Conservation (phyloP, 2,888 invertebrate species). For the Drosophila neoperkinsi region DNA sequence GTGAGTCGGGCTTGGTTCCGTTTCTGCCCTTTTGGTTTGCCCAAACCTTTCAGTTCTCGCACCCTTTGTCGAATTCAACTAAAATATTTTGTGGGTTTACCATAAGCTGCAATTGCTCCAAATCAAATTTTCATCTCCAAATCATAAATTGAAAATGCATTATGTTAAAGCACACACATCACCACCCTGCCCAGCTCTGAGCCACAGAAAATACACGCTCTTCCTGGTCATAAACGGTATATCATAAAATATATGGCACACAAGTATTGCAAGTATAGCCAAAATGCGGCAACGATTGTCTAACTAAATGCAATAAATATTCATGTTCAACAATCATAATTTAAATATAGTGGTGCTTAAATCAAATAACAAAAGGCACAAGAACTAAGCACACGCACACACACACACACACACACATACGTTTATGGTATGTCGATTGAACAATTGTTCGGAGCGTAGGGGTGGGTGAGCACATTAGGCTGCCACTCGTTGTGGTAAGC, state of each 20-base stretch:
- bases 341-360: conserved; percentile 69
- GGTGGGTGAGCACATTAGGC: neutral
- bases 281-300: conserved; percentile 39
- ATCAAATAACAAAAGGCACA: conserved; percentile 63
- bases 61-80: too few species aligned
- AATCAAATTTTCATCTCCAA: conserved; percentile 17
- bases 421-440: conserved; percentile 55
- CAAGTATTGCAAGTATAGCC: neutral
- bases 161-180: neutral
- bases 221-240: conserved; percentile 2
- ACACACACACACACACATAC: neutral
- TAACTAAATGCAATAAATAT: conserved; percentile 66
- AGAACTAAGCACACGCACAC: conserved; percentile 34
- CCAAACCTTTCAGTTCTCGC: conserved; percentile 41
- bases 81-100: conserved; percentile 1
- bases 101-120: conserved; percentile 18
- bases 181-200: neutral
- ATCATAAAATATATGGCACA: conserved; percentile 20
- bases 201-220: neutral
- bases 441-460: conserved; percentile 22
- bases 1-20: conserved; percentile 14
- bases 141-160: conserved; percentile 32
- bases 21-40: conserved; percentile 2
- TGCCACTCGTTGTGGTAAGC: conserved; percentile 2
- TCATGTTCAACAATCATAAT: conserved; percentile 74